Percentiles rank a stretch among this genome's conserved stretches.
Evolutionary conservation across 1,140 invertebrate species (phyloP).

Genomic region (Drosophila murphyi): DNA sequence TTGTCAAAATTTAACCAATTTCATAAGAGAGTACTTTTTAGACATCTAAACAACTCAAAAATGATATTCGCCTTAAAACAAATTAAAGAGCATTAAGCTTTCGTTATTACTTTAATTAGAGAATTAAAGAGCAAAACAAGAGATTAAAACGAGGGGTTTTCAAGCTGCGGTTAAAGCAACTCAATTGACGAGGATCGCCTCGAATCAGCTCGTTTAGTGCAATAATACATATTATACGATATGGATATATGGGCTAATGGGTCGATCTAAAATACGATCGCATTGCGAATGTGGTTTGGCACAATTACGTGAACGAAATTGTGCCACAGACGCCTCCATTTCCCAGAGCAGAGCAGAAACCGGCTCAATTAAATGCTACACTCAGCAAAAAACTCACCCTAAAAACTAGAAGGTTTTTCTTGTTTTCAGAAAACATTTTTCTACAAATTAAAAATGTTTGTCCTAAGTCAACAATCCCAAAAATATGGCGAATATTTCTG

Average conservation of each 20-base stretch:
- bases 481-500: too few relatives aligned
- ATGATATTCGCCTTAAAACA: too few relatives aligned
- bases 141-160: constrained; percentile 5
- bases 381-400: too few relatives aligned
- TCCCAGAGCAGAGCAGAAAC: constrained; percentile 7
- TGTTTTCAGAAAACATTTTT: too few relatives aligned
- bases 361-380: constrained; percentile 58
- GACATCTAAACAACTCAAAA: too few relatives aligned
- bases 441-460: too few relatives aligned
- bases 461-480: too few relatives aligned
- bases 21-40: too few relatives aligned
- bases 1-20: too few relatives aligned
- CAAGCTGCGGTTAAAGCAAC: constrained; percentile 57
- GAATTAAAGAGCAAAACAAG: constrained; percentile 21
- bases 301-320: constrained; percentile 69
- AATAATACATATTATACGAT: constrained; percentile 31
- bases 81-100: too few relatives aligned
- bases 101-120: constrained; percentile 13
- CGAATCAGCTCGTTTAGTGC: constrained; percentile 20
- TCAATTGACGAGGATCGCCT: constrained; percentile 27
- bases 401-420: too few relatives aligned
- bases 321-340: constrained; percentile 40
- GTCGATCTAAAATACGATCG: constrained; percentile 38
- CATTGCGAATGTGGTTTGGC: constrained; percentile 42
- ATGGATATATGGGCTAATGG: constrained; percentile 70